phyloP scores from a whole-genome alignment of 2,888 invertebrate species.

The Xestia xanthographa region DNA sequence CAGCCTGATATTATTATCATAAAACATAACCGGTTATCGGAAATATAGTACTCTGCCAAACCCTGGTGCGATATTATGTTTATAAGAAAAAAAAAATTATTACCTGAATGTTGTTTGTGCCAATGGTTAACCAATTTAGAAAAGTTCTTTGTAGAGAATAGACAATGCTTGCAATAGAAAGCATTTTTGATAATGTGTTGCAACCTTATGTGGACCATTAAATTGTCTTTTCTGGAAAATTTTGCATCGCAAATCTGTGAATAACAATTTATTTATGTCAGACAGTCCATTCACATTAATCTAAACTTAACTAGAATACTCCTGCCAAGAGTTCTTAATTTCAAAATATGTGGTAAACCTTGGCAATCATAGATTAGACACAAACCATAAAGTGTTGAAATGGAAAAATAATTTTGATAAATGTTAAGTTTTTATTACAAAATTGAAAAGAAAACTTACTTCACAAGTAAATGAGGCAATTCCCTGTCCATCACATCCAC shows the following conservation, averaged over 20 bases:
- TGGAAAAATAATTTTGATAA: not conserved
- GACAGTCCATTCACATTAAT: not conserved
- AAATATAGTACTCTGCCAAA: not conserved
- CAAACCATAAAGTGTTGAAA: not conserved
- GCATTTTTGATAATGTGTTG: constrained; percentile 83
- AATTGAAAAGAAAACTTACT: constrained; percentile 70
- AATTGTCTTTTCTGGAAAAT: constrained; percentile 94
- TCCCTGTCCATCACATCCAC: constrained; percentile 92
- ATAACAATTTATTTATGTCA: constrained; percentile 7
- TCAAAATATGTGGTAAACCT: not conserved
- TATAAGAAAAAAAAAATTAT: not conserved
- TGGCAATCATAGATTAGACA: no score
- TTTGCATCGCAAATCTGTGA: constrained; percentile 91
- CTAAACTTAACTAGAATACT: not conserved
- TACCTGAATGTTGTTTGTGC: constrained; percentile 80
- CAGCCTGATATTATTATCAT: not conserved
- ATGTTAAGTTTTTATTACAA: not conserved
- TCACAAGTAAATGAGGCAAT: constrained; percentile 78
- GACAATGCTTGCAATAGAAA: constrained; percentile 81
- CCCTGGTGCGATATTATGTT: not conserved
- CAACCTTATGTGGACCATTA: constrained; percentile 93
- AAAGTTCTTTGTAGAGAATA: constrained; percentile 79
- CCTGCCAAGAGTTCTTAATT: not conserved
- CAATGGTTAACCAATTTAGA: constrained; percentile 82
- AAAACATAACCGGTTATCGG: not conserved